Conservation (phyloP, 2,797 vertebrate species). For the Hypotaenidia philippensis region DNA sequence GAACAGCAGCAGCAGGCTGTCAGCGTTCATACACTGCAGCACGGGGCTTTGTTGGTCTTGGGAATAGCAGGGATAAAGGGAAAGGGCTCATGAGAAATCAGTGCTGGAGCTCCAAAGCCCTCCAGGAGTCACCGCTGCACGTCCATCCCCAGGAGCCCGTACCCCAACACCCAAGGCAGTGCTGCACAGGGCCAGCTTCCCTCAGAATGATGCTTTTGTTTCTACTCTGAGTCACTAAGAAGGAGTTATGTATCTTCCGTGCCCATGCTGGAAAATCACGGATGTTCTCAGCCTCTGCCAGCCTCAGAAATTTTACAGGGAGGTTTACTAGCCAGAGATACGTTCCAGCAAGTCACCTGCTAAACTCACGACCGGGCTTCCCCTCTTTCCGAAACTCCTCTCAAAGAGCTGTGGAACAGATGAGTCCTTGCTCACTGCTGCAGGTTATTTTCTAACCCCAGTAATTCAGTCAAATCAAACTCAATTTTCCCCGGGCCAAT, state of each 20-base stretch:
- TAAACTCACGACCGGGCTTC: background rate
- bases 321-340: background rate
- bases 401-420: background rate
- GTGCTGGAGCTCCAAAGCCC: background rate
- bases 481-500: background rate
- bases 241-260: background rate
- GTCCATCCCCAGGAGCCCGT: background rate
- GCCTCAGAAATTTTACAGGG: background rate
- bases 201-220: background rate
- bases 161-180: background rate
- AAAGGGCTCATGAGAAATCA: background rate
- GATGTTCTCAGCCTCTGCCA: background rate
- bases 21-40: accelerated
- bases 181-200: background rate
- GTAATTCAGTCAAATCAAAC: background rate
- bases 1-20: background rate
- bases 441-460: background rate
- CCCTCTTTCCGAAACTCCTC: background rate
- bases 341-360: background rate
- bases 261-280: accelerated
- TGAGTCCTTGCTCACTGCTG: background rate
- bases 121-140: background rate
- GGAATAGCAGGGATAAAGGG: background rate
- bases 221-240: background rate
- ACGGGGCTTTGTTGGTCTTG: accelerated